Percentiles rank a stretch among this genome's conserved stretches.
Evolutionary conservation across 2,888 invertebrate species (phyloP).

Genomic region (Xestia c-nigrum): DNA sequence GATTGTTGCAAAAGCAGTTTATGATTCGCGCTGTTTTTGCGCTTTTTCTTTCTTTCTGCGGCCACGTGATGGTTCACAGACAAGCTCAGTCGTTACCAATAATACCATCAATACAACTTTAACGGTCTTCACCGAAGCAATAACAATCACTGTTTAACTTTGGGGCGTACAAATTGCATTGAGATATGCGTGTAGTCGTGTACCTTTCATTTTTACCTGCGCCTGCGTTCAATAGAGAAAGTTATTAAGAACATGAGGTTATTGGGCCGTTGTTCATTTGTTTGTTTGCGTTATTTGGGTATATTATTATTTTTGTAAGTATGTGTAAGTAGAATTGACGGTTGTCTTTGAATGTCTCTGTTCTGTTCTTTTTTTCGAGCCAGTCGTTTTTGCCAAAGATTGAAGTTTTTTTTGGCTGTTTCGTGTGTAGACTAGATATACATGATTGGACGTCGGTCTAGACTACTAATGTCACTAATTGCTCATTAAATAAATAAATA

Average conservation of each 20-base stretch:
- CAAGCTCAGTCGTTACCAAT: background rate
- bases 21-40: no score
- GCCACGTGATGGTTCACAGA: background rate
- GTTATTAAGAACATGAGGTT: conserved; percentile 50
- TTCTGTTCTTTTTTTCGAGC: background rate
- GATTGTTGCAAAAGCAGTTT: background rate
- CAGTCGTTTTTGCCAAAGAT: no score
- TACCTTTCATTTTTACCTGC: conserved; percentile 44
- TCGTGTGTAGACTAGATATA: no score
- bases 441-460: no score
- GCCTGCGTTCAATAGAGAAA: conserved; percentile 49
- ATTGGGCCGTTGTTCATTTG: conserved; percentile 50
- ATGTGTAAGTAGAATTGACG: background rate
- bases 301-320: conserved; percentile 5
- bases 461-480: no score
- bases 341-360: background rate
- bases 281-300: conserved; percentile 36
- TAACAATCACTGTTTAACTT: conserved; percentile 12
- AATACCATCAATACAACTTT: background rate
- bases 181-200: conserved; percentile 13
- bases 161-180: conserved; percentile 36
- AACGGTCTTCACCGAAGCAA: no score
- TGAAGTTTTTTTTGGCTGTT: no score
- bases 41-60: no score
- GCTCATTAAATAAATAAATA: no score